Evolutionary conservation across 2,113 vertebrate genomes (phyloP).

Genomic region (Dryoscopus gambensis): DNA sequence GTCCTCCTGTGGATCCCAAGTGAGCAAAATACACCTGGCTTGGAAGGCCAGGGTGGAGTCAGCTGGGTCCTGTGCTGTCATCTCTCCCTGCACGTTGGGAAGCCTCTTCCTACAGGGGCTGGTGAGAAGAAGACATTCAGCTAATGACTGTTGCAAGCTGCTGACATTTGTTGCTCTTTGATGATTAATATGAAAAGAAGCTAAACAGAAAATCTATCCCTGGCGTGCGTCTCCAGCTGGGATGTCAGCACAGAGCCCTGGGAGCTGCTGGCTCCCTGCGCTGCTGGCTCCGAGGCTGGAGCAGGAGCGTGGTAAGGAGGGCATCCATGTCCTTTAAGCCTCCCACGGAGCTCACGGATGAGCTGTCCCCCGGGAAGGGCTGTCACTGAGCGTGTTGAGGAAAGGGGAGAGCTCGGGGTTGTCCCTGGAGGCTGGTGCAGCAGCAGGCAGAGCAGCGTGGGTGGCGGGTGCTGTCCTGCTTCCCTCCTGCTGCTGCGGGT

Average conservation of each 20-base stretch:
- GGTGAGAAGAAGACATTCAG: background rate
- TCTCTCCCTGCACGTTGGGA: background rate
- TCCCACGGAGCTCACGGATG: background rate
- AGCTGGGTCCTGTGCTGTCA: background rate
- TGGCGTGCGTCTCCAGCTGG: background rate
- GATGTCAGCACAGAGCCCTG: background rate
- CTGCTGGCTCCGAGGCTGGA: background rate
- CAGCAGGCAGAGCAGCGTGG: background rate
- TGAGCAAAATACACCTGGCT: background rate
- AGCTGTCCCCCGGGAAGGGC: background rate
- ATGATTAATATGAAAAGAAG: constrained; percentile 32
- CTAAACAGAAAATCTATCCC: constrained; percentile 32
- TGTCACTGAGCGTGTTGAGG: background rate
- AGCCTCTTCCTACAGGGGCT: background rate
- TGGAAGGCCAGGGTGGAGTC: background rate
- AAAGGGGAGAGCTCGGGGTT: background rate
- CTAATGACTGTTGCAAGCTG: background rate
- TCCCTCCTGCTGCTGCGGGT: background rate
- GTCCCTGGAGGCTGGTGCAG: background rate
- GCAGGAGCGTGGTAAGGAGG: background rate
- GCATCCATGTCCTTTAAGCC: background rate
- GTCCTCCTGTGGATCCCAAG: background rate
- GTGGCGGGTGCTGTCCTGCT: background rate
- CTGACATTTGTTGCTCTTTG: constrained; percentile 33
- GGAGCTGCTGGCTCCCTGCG: background rate